Base-by-base conservation (phyloP, 2,797 vertebrate genomes). In the Oceanodroma leucorhoa region DNA sequence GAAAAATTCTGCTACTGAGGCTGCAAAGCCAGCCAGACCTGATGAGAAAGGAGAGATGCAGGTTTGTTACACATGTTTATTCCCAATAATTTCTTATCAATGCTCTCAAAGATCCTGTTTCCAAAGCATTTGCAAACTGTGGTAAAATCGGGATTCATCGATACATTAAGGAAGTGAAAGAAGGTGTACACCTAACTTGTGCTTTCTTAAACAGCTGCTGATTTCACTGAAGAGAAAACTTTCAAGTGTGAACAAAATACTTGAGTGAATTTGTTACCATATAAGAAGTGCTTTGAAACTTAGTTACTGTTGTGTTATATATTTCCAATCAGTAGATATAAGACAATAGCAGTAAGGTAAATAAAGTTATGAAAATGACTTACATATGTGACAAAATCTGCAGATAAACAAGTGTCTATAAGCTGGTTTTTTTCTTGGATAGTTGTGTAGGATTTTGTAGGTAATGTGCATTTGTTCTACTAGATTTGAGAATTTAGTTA, bases 1-100 rank as follows among this genome's bases (percentile, higher is more conserved):
- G 34, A 99, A 99, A 96, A 99, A 99, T 64, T 97, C 99, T 24
- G 99, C 99, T 6, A 99, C 99, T 0, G 99, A 99, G 80, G 98
- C 99, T 19, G 99, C 99, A 23, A 99, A 98, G 90, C 99, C 99
- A 41, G 98, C 98, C 22, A 97, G 95, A 62, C 97, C 98, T 6
- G 98, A 99, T 46, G 99, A 99, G 91, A 99, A 98, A 70, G 99
- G 99, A 80, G 99, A 99, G 95, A 99, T 99, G 99, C 99, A 99
- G 98, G 99, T 99, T 90, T 92, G 98, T 95, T 76, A 19, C 41
- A 70, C 14, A 2, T 43, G 18, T 75, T 87, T 83, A 24, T 72
- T 85, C 24, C 51, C 43, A 55, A 11, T 27, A 64, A 10, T 55
- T 92, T 41, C 19, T 57, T 55, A 15, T 6, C 81, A 71, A 29